A percentile compares a stretch with the other conserved stretches of the same genome.
Evolutionary conservation across 2,113 vertebrate species (phyloP).

Genomic region (Phycodurus eques): DNA sequence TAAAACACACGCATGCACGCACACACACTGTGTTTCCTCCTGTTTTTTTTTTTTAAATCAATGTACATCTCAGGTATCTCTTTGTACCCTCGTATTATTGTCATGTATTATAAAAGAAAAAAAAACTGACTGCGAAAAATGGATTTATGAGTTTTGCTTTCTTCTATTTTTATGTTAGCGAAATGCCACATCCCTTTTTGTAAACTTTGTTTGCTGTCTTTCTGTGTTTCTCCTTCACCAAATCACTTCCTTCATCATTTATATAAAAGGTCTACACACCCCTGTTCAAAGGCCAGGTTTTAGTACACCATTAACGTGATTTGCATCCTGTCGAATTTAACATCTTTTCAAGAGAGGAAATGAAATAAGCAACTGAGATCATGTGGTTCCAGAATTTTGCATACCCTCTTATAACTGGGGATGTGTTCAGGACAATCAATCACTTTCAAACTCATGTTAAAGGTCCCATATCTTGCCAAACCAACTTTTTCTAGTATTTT

Average conservation of each 20-base stretch:
- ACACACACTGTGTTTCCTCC: slow-evolving; percentile 1
- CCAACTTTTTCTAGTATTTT: no score
- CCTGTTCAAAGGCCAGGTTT: background rate
- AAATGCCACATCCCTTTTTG: slow-evolving; percentile 20
- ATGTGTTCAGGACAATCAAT: no score
- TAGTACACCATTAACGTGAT: no score
- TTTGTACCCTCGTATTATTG: slow-evolving; percentile 18
- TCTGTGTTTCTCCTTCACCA: slow-evolving; percentile 28
- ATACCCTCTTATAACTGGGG: no score
- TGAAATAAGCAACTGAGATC: no score
- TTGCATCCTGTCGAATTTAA: no score
- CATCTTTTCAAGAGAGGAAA: no score
- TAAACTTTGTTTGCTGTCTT: slow-evolving; percentile 21
- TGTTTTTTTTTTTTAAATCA: slow-evolving; percentile 7
- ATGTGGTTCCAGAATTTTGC: no score
- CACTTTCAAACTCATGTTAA: no score
- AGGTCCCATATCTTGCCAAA: no score
- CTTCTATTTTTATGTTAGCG: slow-evolving; percentile 31
- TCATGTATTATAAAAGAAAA: slow-evolving; percentile 45
- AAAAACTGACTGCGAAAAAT: slow-evolving; percentile 29
- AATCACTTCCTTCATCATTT: background rate
- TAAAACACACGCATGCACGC: background rate
- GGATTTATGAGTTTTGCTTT: slow-evolving; percentile 15
- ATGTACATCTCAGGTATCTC: slow-evolving; percentile 62
- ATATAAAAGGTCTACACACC: background rate